A percentile compares a stretch with the other conserved stretches of the same genome.
Evolutionary conservation across 2,113 vertebrate genomes (phyloP).

Genomic region (Puffinus mauretanicus): DNA sequence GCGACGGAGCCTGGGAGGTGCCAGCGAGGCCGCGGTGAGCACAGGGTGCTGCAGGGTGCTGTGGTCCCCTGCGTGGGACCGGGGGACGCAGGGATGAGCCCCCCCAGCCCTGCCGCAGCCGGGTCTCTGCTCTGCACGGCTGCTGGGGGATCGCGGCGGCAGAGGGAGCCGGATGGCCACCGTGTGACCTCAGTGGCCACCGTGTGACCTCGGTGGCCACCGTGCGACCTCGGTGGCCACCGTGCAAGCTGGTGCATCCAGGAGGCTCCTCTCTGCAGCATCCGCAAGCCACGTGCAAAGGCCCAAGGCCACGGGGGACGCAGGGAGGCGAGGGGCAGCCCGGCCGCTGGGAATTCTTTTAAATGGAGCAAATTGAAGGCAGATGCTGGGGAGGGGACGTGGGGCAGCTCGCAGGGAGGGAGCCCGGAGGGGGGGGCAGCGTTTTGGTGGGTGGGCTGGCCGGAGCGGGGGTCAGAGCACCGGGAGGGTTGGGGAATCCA

Average conservation of each 20-base stretch:
- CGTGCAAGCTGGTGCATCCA: not conserved
- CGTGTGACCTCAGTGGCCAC: not conserved
- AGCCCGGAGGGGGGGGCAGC: too few relatives aligned
- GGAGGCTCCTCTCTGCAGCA: not conserved
- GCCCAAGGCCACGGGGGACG: fast-evolving
- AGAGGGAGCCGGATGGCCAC: not conserved
- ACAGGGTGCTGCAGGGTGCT: fast-evolving
- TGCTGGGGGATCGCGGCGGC: not conserved
- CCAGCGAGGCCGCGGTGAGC: not conserved
- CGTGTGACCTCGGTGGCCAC: too few relatives aligned
- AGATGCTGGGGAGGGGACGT: not conserved
- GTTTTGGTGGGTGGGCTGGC: not conserved
- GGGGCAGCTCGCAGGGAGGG: too few relatives aligned
- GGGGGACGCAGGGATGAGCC: fast-evolving
- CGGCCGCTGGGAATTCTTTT: not conserved
- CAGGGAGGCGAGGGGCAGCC: not conserved
- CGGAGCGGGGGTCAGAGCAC: not conserved
- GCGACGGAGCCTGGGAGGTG: not conserved
- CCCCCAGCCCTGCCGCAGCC: not conserved
- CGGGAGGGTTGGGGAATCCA: not conserved
- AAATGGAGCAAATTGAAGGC: fast-evolving
- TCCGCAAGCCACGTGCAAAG: fast-evolving
- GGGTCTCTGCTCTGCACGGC: not conserved
- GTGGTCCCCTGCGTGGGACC: fast-evolving
- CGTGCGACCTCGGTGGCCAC: too few relatives aligned